These are phyloP conservation scores for Drosophila bocki DNA, from an alignment of 1,140 invertebrate species.

Conservation along the genomic window DNA sequence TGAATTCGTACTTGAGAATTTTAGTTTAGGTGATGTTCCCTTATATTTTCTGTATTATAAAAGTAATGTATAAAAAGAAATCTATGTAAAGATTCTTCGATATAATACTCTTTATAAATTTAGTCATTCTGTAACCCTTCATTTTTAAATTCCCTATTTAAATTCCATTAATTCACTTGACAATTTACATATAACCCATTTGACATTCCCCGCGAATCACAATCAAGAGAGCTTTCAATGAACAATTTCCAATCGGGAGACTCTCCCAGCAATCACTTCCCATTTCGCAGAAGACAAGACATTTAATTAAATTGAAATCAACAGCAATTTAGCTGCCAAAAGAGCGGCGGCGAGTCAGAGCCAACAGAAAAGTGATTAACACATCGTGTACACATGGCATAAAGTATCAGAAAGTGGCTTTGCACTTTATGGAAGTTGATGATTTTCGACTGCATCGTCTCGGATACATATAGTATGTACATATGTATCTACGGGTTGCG, in stretches of 20 bases:
- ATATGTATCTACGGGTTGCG: constrained; percentile 17
- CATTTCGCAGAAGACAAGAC: constrained; percentile 44
- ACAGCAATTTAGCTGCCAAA: constrained; percentile 66
- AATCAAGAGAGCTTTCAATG: constrained; percentile 22
- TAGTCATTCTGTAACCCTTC: too few relatives aligned
- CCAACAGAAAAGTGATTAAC: constrained; percentile 72
- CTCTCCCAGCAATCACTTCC: constrained; percentile 19
- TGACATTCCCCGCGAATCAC: constrained; percentile 2
- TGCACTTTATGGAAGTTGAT: constrained; percentile 50
- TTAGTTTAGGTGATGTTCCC: too few relatives aligned
- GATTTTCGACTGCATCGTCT: constrained; percentile 51
- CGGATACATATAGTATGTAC: background rate
- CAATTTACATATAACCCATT: constrained; percentile 15
- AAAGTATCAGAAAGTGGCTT: constrained; percentile 34
- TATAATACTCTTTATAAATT: background rate
- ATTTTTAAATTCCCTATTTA: background rate
- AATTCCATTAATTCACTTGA: background rate
- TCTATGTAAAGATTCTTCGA: too few relatives aligned
- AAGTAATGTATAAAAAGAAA: background rate
- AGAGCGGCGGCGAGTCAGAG: constrained; percentile 39
- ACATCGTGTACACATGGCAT: constrained; percentile 48
- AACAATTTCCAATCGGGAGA: constrained; percentile 12
- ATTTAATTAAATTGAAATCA: constrained; percentile 82
- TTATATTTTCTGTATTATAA: background rate
- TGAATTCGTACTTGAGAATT: constrained; percentile 8